These are phyloP conservation scores for Mesembrinibis cayennensis DNA, from an alignment of 2,113 vertebrate species.

Conservation along the genomic window DNA sequence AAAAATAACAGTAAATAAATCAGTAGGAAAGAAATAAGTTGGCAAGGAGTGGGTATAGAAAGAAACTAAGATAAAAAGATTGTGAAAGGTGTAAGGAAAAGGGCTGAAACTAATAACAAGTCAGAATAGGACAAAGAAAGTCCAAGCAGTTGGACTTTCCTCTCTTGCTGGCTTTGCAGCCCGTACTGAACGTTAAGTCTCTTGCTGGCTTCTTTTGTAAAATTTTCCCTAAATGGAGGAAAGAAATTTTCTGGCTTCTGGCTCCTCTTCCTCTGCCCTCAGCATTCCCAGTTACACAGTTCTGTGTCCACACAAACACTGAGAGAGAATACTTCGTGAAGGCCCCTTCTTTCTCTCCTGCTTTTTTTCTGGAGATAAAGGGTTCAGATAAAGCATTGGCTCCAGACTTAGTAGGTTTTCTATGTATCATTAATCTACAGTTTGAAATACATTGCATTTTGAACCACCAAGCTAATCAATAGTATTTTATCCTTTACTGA, in stretches of 20 bases:
- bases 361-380: background rate
- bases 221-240: background rate
- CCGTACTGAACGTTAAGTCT: background rate
- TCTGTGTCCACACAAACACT: background rate
- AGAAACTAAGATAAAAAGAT: background rate
- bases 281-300: background rate
- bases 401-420: background rate
- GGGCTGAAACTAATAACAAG: background rate
- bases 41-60: background rate
- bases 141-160: background rate
- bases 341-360: background rate
- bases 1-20: background rate
- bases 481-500: background rate
- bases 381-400: background rate
- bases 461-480: background rate
- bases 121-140: background rate
- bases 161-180: background rate
- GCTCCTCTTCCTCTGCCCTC: background rate
- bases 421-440: background rate
- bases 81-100: background rate
- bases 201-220: background rate
- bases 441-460: background rate
- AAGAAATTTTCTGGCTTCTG: background rate
- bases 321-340: rapidly evolving
- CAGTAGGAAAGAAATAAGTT: background rate